Evolutionary conservation across 1,140 invertebrate species (phyloP).

Genomic region (Drosophila orena): DNA sequence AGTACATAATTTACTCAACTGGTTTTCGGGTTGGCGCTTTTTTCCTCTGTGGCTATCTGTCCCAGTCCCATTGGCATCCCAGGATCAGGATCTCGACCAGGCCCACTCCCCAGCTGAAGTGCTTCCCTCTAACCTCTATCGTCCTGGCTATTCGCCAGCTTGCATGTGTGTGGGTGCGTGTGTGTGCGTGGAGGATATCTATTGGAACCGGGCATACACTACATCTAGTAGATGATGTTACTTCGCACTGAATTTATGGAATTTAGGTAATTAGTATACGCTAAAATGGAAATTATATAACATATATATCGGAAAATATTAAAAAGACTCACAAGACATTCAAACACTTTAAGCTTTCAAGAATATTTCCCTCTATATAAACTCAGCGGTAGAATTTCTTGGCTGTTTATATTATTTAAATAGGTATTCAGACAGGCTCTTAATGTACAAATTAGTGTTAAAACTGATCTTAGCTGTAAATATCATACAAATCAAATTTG

Average conservation of each 20-base stretch:
- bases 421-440: too few species aligned
- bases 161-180: conserved; percentile 12
- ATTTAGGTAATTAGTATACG: too few species aligned
- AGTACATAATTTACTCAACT: conserved; percentile 81
- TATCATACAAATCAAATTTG: not conserved
- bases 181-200: conserved; percentile 16
- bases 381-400: too few species aligned
- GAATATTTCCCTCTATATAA: too few species aligned
- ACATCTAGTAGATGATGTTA: not conserved
- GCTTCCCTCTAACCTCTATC: conserved; percentile 48
- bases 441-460: not conserved
- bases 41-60: conserved; percentile 67
- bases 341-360: too few species aligned
- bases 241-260: not conserved
- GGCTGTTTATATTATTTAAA: not conserved
- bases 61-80: conserved; percentile 27
- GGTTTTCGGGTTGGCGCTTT: conserved; percentile 72
- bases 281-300: too few species aligned
- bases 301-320: too few species aligned
- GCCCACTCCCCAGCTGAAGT: conserved; percentile 33
- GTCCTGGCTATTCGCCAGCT: conserved; percentile 7
- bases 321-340: too few species aligned
- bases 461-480: not conserved
- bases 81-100: conserved; percentile 10
- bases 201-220: conserved; percentile 28